These are phyloP conservation scores for Ptychoptera albimana DNA, from an alignment of 2,888 invertebrate genomes.

Conservation along the genomic window DNA sequence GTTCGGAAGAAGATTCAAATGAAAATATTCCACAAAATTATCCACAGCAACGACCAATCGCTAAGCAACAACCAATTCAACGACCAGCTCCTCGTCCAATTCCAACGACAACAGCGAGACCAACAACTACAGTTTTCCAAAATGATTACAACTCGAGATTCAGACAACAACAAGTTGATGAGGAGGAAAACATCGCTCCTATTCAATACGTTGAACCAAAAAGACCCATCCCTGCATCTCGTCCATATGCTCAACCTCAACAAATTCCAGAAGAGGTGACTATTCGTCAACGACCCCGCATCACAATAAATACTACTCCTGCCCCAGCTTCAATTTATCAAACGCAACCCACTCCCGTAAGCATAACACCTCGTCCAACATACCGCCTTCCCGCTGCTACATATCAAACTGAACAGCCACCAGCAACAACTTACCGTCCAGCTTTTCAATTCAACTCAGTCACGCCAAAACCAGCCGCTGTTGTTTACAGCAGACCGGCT, in stretches of 20 bases:
- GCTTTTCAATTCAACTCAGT: conserved; percentile 39
- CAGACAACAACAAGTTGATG: conserved; percentile 39
- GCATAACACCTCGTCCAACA: conserved; percentile 43
- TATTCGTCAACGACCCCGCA: conserved; percentile 23
- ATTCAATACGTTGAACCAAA: conserved; percentile 29
- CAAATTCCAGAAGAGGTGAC: conserved; percentile 9
- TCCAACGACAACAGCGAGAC: conserved; percentile 33
- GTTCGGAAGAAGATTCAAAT: conserved; percentile 37
- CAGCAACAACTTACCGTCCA: conserved; percentile 50
- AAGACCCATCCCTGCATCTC: conserved; percentile 22
- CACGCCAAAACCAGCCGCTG: conserved; percentile 35
- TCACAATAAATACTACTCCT: conserved; percentile 35
- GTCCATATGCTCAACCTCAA: conserved; percentile 16
- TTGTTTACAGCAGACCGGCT: conserved; percentile 17
- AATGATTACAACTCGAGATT: conserved; percentile 37
- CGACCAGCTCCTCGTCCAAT: conserved; percentile 30
- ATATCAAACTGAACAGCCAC: conserved; percentile 38
- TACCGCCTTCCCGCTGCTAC: conserved; percentile 30
- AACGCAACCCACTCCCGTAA: conserved; percentile 31
- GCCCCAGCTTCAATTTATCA: conserved; percentile 24
- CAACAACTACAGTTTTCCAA: conserved; percentile 54
- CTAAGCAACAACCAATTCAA: conserved; percentile 26
- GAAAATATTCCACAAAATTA: conserved; percentile 47
- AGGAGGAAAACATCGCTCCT: conserved; percentile 41
- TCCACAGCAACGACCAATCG: conserved; percentile 35